Percentiles rank a stretch among this genome's conserved stretches.
phyloP scores from a whole-genome alignment of 2,113 vertebrate species.

The Pygathrix nemaeus region DNA sequence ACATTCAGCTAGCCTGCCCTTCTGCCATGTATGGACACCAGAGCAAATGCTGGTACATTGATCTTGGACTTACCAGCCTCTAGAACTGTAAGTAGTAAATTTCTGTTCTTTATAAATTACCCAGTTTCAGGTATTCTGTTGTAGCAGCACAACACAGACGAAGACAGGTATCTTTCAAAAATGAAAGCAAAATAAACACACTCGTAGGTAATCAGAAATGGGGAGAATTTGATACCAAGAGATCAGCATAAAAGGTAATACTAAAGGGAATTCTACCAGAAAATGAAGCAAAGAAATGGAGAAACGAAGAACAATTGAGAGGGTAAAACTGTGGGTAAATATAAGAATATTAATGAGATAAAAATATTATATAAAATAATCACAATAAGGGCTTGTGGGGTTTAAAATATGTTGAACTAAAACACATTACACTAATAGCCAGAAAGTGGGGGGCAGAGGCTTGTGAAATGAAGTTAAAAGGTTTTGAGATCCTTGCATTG shows the following conservation, averaged over 20 bases:
- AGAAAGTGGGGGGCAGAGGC: neutral
- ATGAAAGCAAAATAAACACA: neutral
- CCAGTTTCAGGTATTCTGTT: neutral
- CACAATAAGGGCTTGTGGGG: neutral
- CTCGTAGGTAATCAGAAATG: neutral
- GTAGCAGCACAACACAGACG: neutral
- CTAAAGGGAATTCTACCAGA: neutral
- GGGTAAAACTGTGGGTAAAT: neutral
- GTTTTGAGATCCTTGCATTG: neutral
- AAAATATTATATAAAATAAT: neutral
- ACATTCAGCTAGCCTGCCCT: neutral
- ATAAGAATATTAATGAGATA: neutral
- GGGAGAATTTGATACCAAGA: neutral
- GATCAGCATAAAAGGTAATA: neutral
- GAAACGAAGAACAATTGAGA: neutral
- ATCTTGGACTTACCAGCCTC: neutral
- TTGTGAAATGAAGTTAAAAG: neutral
- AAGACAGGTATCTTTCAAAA: neutral
- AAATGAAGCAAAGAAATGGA: neutral
- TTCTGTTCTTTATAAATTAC: neutral
- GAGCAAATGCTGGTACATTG: neutral
- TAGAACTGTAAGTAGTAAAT: neutral
- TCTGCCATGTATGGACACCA: neutral
- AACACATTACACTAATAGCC: neutral
- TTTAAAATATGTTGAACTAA: neutral